phyloP scores from a whole-genome alignment of 1,140 invertebrate species.

The Drosophila equinoxialis region DNA sequence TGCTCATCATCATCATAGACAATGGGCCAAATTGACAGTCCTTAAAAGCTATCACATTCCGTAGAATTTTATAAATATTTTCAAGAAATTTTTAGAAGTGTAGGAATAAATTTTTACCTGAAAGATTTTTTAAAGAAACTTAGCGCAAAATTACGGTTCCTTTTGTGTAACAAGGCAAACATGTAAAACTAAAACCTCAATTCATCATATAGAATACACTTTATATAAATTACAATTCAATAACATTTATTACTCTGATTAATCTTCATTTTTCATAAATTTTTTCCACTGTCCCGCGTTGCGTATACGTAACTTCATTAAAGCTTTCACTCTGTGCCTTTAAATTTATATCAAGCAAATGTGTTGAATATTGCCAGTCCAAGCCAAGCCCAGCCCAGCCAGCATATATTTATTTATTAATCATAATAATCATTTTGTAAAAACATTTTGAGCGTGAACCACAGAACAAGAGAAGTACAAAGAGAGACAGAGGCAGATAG shows the following conservation, averaged over 20 bases:
- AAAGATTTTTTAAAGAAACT: too few species aligned
- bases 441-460: slow-evolving; percentile 74
- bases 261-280: background rate
- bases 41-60: background rate
- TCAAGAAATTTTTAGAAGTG: background rate
- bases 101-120: too few species aligned
- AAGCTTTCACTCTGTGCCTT: slow-evolving; percentile 43
- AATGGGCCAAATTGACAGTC: slow-evolving; percentile 1
- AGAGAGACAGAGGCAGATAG: background rate
- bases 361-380: slow-evolving; percentile 40
- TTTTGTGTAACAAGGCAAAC: too few species aligned
- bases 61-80: background rate
- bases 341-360: slow-evolving; percentile 57
- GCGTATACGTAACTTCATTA: slow-evolving; percentile 69
- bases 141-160: too few species aligned
- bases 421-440: slow-evolving; percentile 79
- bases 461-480: slow-evolving; percentile 33
- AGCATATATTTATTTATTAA: slow-evolving; percentile 79
- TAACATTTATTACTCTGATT: background rate
- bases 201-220: too few species aligned
- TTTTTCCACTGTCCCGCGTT: slow-evolving; percentile 43
- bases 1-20: slow-evolving; percentile 5
- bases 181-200: too few species aligned
- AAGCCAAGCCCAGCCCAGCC: slow-evolving; percentile 3
- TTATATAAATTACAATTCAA: background rate